phyloP scores from a whole-genome alignment of 2,888 invertebrate genomes.

The Pycnomerus fuliginosus region DNA sequence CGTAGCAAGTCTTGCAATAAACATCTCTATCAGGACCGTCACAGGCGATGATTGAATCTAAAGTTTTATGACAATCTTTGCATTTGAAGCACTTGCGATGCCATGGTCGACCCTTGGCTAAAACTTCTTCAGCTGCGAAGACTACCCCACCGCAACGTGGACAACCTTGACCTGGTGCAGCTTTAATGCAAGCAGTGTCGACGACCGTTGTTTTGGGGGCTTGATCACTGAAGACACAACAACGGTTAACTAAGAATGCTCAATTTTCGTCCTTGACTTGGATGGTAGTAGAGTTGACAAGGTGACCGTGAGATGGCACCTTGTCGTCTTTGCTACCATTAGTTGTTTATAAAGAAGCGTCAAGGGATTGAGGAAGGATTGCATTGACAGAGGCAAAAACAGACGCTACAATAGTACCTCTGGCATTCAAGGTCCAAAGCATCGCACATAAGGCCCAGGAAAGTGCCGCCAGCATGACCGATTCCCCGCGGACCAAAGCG shows the following conservation, averaged over 20 bases:
- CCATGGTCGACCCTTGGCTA: conserved; percentile 88
- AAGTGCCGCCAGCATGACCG: conserved; percentile 87
- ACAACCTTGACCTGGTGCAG: conserved; percentile 83
- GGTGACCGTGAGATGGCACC: too few relatives aligned
- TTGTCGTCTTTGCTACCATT: too few relatives aligned
- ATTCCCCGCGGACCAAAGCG: conserved; percentile 93
- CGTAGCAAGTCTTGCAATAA: conserved; percentile 97
- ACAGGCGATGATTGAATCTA: conserved; percentile 94
- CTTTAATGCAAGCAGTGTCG: conserved; percentile 78
- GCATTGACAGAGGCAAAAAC: conserved; percentile 21
- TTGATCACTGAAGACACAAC: conserved; percentile 63
- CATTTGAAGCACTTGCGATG: conserved; percentile 94
- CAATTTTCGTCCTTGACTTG: too few relatives aligned
- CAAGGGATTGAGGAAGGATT: too few relatives aligned
- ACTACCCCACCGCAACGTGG: conserved; percentile 88
- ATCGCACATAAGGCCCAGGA: conserved; percentile 82
- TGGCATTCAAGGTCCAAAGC: conserved; percentile 75
- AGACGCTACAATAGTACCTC: conserved; percentile 58
- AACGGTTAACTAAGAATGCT: too few relatives aligned
- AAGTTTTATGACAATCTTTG: conserved; percentile 86
- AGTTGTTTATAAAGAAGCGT: too few relatives aligned
- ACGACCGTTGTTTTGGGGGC: conserved; percentile 76
- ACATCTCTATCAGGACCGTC: conserved; percentile 92
- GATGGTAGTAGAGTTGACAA: too few relatives aligned
- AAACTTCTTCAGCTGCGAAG: conserved; percentile 91